Base-by-base conservation (phyloP, 2,113 vertebrate species). In the Tonatia bakeri region DNA sequence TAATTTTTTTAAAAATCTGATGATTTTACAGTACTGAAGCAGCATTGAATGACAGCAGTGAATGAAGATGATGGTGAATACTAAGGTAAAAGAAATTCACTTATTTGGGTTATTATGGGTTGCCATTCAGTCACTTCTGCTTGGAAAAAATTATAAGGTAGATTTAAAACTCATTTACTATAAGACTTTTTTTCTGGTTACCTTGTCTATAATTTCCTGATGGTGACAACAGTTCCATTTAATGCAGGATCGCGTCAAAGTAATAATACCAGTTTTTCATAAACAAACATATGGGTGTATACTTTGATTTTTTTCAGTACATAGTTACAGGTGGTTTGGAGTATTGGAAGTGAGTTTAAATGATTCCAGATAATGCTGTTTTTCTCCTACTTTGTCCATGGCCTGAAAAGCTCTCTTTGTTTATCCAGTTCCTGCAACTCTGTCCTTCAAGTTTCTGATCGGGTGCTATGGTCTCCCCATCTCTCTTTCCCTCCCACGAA, bases 21-120 rank as follows among this genome's bases (percentile, higher is more conserved):
- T 38, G 52, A 20, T 16, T 40, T 92, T 77, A 20, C 38, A 80
- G 36, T 80, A 5, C n/a, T 54, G 94, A 87, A 70, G 70, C 64
- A 28, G 9, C 70, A 64, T 28, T 47, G 84, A 87, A 31, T 72
- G 31, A 38, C 64, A 24, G 4, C 70, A 64, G 33, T 47, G 87
- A 87, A 40, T 76, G 26, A 47, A 73, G 81, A 24, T 65, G 76
- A 54, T 73, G 50, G 59, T 87, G 87, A 83, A 67, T 15, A 16
- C 22, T 31, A 76, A 97, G 97, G 97, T 97, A 97, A 97, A 75
- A 52, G 31, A n/a, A 20, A 1, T 40, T 95, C 50, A 54, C 90
- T 75, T 87, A 36, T 38, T 86, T 28, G 36, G 88, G 11, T n/a
- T 56, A 28, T 31, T 52, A 70, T 67, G 65, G 80, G 50, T 31